Evolutionary conservation across 2,113 vertebrate species (phyloP).

Genomic region (Desmodus rotundus): DNA sequence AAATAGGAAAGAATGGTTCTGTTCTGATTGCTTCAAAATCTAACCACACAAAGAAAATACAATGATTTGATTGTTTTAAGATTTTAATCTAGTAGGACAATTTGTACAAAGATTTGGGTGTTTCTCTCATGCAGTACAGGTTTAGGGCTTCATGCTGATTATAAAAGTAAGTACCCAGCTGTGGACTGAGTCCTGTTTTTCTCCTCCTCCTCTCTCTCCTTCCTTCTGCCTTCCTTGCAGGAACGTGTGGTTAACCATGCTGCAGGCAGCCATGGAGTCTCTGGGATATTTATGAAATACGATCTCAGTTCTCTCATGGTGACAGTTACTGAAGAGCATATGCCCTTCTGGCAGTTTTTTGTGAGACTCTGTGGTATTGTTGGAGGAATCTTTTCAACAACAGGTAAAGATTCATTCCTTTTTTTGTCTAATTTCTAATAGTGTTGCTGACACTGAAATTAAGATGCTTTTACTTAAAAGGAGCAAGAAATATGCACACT

Average conservation of each 20-base stretch:
- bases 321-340: constrained; percentile 96
- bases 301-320: constrained; percentile 98
- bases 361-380: constrained; percentile 96
- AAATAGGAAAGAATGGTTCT: not conserved
- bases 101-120: not conserved
- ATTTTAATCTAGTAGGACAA: not conserved
- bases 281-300: constrained; percentile 99
- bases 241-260: constrained; percentile 96
- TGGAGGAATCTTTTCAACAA: constrained; percentile 98
- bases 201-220: not conserved
- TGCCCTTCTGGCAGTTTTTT: constrained; percentile 98
- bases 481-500: not conserved
- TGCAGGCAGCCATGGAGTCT: constrained; percentile 96
- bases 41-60: not conserved
- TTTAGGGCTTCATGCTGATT: not conserved
- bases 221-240: constrained; percentile 72
- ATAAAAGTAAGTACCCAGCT: not conserved
- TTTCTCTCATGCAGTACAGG: not conserved
- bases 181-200: constrained; percentile 12
- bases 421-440: constrained; percentile 18
- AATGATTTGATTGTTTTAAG: not conserved
- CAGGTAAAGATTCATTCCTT: constrained; percentile 81
- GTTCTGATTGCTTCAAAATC: not conserved
- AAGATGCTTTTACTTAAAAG: not conserved
- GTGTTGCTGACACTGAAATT: not conserved